Evolutionary conservation across 2,888 invertebrate genomes (phyloP), one percentile per base, ranked within the genome.

Genomic region (Dorcus hopei): DNA sequence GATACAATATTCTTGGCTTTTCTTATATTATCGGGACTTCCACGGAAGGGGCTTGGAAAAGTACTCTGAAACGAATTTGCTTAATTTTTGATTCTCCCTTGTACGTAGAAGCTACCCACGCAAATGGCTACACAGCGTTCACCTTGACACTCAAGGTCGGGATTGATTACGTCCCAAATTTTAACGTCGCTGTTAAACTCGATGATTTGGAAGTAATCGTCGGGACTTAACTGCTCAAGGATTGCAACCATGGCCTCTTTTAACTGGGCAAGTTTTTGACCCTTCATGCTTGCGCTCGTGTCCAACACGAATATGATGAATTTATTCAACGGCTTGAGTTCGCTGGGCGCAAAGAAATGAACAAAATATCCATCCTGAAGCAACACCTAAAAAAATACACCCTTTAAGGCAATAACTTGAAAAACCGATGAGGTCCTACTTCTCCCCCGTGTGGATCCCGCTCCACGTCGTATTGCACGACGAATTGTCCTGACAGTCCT

Each of bases 261-360:
- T n/a, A 88, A 77, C 75, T 90, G 88, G 19, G 78, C 74, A 43
- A 90, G 82, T 77, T 88, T 88, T 54, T 80, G 80, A 23, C 85
- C 89, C 65, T 80, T 79, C 90, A 91, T 91, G 51, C 89, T 89
- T 6, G 89, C 89, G 38, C 89, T 89, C 0, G 87, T 85, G 72
- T 91, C 91, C 69, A 91, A 78, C n/a, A 90, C 86, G 72, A 91
- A 91, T 8, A 90, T 81, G 3, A 87, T 85, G 68, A 87, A 84
- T 73, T 90, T 89, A 58, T 79, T 81, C 48, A 88, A 77, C 2
- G 86, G 81, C 16, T 80, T 78, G 59, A 87, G 73, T 23, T 84
- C 80, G 3, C 77, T 74, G 0, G 90, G 90, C 6, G 89, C 85
- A 73, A 88, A 88, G 78, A 89, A 89, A 69, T 90, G 90, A 0